Base-by-base conservation (phyloP, 2,113 vertebrate species). In the Crotalus tigris region DNA sequence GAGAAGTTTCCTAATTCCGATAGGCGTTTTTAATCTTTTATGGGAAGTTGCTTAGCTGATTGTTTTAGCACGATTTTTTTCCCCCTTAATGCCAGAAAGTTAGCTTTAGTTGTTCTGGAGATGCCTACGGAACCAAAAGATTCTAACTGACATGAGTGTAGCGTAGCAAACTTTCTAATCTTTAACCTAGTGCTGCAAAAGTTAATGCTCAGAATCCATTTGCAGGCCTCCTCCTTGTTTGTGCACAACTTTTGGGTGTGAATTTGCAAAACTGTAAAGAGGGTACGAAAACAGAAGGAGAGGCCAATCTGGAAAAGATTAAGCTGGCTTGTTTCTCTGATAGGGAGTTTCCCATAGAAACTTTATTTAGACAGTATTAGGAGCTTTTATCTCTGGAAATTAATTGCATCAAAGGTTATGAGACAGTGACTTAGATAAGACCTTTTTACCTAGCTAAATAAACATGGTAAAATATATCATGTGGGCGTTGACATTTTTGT, bases 1-100 rank as follows among this genome's bases (percentile, higher is more conserved):
- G 96, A 97, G 97, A 97, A 94, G 95, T 97, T 97, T 97, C 96
- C 93, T 91, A 81, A 96, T 93, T 96, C 91, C 90, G 81, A 94
- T 93, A 90, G 92, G 44, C 15, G 7, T 39, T 21, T 94, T 29
- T 94, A 90, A 57, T 55, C 54, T 92, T 91, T 15, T 91, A 86
- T 81, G 89, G 58, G 53, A 85, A 29, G 0, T 81, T 44, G 75
- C 75, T 23, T 17, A 81, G 2, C 21, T 49, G 3, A 75, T 49
- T 90, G 5, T 57, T 53, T 95, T 92, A 55, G 53, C 51, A 7
- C 5, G 21, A 21, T 92, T 51, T 53, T 2, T 2, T 26, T 49
- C 69, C 44, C 21, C 23, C 54, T 92, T 81, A 29, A n/a, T 75
- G 92, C 46, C 57, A 69, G 59, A 92, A 59, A 90, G 49, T 90